phyloP scores from a whole-genome alignment of 2,888 invertebrate genomes.

The Protonemura montana region DNA sequence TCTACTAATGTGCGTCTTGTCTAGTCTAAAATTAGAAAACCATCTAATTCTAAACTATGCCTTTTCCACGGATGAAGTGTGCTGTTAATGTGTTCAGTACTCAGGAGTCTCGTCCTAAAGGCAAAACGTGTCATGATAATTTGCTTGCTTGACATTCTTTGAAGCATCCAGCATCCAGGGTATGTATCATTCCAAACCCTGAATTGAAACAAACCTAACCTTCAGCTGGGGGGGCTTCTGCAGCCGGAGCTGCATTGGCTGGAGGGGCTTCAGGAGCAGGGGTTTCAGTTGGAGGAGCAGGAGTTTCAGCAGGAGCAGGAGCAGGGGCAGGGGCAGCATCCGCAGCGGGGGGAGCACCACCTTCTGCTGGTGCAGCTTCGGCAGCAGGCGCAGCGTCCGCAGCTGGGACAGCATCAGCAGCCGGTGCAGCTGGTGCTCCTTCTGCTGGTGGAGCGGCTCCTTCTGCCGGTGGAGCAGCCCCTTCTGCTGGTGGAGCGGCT shows the following conservation, averaged over 20 bases:
- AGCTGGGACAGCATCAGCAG: slow-evolving; percentile 51
- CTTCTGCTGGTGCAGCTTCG: slow-evolving; percentile 53
- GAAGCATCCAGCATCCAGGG: background rate
- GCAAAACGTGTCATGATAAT: background rate
- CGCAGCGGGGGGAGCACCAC: slow-evolving; percentile 53
- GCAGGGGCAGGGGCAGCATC: slow-evolving; percentile 53
- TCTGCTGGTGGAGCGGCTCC: slow-evolving; percentile 55
- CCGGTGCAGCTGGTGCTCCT: slow-evolving; percentile 47
- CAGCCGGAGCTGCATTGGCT: slow-evolving; percentile 46
- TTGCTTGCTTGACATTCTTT: background rate
- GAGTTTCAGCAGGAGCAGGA: slow-evolving; percentile 46
- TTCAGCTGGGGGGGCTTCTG: slow-evolving; percentile 51
- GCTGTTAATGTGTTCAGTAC: background rate
- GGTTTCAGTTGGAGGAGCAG: slow-evolving; percentile 45
- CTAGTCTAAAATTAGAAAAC: background rate
- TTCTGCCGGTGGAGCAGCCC: slow-evolving; percentile 54
- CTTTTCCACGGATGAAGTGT: background rate
- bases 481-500: slow-evolving; percentile 52
- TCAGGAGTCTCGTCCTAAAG: background rate
- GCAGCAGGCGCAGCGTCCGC: slow-evolving; percentile 50
- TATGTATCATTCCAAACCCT: background rate
- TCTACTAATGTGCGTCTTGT: background rate
- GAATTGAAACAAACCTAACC: slow-evolving; percentile 34
- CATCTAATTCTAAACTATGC: background rate
- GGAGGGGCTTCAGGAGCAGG: slow-evolving; percentile 48